phyloP scores from a whole-genome alignment of 2,888 invertebrate species.

The Noctua fimbriata region DNA sequence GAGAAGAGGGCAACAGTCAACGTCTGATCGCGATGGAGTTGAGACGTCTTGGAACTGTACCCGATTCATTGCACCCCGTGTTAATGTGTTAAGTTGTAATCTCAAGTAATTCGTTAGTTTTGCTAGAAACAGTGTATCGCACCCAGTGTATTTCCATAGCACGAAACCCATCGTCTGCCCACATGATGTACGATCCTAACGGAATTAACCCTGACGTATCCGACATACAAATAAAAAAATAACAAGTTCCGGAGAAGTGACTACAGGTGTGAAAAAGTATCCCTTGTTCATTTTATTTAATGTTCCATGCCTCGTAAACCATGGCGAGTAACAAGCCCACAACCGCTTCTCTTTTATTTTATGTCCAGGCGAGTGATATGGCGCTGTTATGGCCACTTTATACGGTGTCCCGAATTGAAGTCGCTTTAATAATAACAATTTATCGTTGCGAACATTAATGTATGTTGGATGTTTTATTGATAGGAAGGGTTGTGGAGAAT shows the following conservation, averaged over 20 bases:
- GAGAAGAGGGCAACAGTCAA: no score
- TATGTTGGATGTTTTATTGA: conserved; percentile 13
- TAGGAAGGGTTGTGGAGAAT: not conserved
- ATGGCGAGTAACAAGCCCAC: conserved; percentile 33
- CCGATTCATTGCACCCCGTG: no score
- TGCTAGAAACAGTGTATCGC: no score
- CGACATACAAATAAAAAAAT: no score
- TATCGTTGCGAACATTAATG: conserved; percentile 23
- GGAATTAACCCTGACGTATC: no score
- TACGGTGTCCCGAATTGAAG: conserved; percentile 32
- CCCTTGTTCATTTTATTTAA: conserved; percentile 24
- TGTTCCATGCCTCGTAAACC: conserved; percentile 21
- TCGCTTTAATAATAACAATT: conserved; percentile 30
- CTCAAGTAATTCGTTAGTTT: no score
- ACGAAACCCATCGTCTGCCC: no score
- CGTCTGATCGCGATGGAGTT: no score
- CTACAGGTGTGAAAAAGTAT: not conserved
- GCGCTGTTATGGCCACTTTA: conserved; percentile 23
- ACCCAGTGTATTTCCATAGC: no score
- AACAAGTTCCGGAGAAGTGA: not conserved
- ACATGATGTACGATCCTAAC: no score
- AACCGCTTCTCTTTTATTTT: conserved; percentile 38
- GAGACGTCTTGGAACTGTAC: no score
- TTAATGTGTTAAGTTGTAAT: no score
- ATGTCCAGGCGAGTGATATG: conserved; percentile 11